Evolutionary conservation across 35 echinoderm and acorn worm genomes (phyloP), one percentile per base, ranked within the genome.

Genomic region (Stichopus chloronotus): DNA sequence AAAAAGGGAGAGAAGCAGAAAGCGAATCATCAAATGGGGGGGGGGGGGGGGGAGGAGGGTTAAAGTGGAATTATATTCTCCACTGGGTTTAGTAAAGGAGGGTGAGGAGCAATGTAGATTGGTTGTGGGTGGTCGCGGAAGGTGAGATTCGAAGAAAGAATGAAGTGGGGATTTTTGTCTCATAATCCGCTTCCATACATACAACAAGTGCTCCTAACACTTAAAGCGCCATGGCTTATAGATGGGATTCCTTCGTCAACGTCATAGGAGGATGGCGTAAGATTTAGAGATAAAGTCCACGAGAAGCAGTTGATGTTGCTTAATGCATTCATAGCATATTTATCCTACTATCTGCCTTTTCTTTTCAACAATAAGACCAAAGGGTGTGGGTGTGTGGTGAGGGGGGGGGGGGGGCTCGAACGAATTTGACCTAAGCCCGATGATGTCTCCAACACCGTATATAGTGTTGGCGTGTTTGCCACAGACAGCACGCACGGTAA

Each of bases 111-210:
- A 43, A 43, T 43, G 30, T 43, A 43, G 30, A 21, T 56, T 59
- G 82, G 52, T 20, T 13, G 82, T 85, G 82, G 82, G 82, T 85
- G 82, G 82, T 85, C 82, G 82, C 3, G 30, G 30, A 43, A 74
- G 12, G 10, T 22, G 82, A 58, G 55, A 58, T 53, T 19, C 6
- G 52, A 11, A 25, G 52, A 82, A 13, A 82, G 52, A 12, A 5
- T 82, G 79, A 82, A 82, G 17, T 7, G 52, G 53, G 52, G 8
- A 14, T 19, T 85, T 85, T 85, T 56, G 55, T 6, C 52, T 16
- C 55, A 59, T 85, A 85, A 85, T 58, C 82, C 17, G 69, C 69
- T 74, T 74, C 69, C 69, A n/a, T 74, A 74, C 22, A 43, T 43
- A 43, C 30, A 43, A 74, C 69, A 74, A 74, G 69, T n/a, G 30